These are phyloP conservation scores for Allophyes oxyacanthae DNA, from an alignment of 2,888 invertebrate genomes.

Conservation along the genomic window DNA sequence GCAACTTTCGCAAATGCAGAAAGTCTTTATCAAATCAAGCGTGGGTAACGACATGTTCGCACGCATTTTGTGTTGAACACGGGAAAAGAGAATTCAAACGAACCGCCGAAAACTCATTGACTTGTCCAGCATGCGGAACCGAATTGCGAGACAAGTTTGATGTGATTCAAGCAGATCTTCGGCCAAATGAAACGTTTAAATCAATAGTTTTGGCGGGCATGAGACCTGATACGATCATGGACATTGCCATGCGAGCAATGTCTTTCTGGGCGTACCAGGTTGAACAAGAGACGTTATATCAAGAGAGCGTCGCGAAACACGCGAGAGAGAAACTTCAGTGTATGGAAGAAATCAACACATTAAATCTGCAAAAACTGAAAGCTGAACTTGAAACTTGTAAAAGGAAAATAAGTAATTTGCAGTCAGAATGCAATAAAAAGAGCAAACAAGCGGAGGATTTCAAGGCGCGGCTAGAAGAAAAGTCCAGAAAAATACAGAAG, in stretches of 20 bases:
- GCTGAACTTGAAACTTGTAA: conserved; percentile 84
- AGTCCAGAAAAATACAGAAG: conserved; percentile 83
- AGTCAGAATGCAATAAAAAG: conserved; percentile 81
- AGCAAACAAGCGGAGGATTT: conserved; percentile 83
- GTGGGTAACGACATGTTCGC: conserved; percentile 88
- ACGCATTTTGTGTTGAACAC: conserved; percentile 88
- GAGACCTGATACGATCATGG: conserved; percentile 87
- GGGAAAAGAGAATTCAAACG: conserved; percentile 85
- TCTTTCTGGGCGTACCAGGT: conserved; percentile 88
- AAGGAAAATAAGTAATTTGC: conserved; percentile 80
- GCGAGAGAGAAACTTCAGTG: conserved; percentile 82
- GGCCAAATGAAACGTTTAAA: conserved; percentile 86
- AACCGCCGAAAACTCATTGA: conserved; percentile 80
- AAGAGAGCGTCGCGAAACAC: conserved; percentile 84
- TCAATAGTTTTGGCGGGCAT: conserved; percentile 87
- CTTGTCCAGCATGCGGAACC: conserved; percentile 86
- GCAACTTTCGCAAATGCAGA: conserved; percentile 88
- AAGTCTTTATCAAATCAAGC: conserved; percentile 82
- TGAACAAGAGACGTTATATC: conserved; percentile 86
- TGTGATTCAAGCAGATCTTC: conserved; percentile 86
- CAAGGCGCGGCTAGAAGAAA: conserved; percentile 81
- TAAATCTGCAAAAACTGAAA: conserved; percentile 83
- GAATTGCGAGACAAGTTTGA: conserved; percentile 87
- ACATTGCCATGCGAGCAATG: conserved; percentile 88
- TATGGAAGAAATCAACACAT: conserved; percentile 81